Base-by-base conservation (phyloP, 2,888 invertebrate genomes). In the Sminthurides aquaticus region DNA sequence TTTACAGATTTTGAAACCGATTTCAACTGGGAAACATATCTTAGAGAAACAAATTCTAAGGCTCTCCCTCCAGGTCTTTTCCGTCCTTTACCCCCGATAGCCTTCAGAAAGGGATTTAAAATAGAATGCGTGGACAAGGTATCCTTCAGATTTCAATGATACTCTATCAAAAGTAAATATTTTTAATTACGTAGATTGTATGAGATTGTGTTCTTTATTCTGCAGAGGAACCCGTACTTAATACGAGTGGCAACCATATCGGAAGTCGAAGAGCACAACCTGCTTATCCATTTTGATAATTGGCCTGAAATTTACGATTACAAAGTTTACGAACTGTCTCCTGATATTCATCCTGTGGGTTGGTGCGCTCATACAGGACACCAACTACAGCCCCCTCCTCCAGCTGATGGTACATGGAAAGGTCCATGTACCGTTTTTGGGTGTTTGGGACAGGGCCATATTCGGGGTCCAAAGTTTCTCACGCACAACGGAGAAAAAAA, bases 261-360 rank as follows among this genome's bases (percentile, higher is more conserved):
- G 67, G 88, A 87, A 62, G 85, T 87, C 28, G 86, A 86, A 76
- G 87, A 86, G 3, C 89, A 74, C 57, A 85, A 86, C 74, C 82
- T 91, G 57, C 84, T 85, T 70, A 84, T 96, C 60, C 85, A 89
- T 76, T 91, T 91, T 79, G 94, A 94, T 79, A 92, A 93, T 20
- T 95, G 94, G 91, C 87, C 89, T 0, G 85, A 85, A 75, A 84
- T 86, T 71, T 87, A 92, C 77, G 86, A 89, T 70, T 90, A 87
- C 78, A 93, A 92, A 91, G 81, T 92, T 65, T 93, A 94, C 76
- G 94, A 94, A 78, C 93, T 95, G 79, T 88, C 86, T 71, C 85
- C 89, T 0, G 92, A 95, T 79, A 84, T 96, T 75, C 93, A 95
- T 81, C 95, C 95, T 0, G 86, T 90, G 69, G 90, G 90, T 43